These are phyloP conservation scores for Zoanthus sociatus DNA, from an alignment of 92 coral and sea anemone species.

Conservation along the genomic window DNA sequence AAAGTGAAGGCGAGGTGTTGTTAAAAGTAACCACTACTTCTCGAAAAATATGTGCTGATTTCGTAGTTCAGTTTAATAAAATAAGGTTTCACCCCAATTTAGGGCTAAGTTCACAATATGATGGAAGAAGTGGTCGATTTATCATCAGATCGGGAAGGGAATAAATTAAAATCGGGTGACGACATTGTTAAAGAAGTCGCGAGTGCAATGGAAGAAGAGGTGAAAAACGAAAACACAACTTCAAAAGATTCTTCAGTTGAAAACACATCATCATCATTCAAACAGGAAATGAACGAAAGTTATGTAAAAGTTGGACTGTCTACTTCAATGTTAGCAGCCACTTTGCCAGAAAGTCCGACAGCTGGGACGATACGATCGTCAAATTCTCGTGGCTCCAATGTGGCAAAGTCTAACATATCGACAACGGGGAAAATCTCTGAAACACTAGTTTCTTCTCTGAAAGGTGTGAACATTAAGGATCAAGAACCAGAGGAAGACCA, in stretches of 20 bases:
- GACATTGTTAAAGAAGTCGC: conserved; percentile 93
- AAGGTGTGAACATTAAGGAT: conserved; percentile 95
- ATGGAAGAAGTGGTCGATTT: conserved; percentile 30
- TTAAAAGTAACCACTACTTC: conserved; percentile 30
- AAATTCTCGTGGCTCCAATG: conserved; percentile 13
- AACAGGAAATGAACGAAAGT: conserved; percentile 34
- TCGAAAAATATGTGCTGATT: neutral
- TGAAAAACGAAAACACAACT: conserved; percentile 56
- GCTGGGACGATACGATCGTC: conserved; percentile 70
- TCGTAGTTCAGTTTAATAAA: neutral
- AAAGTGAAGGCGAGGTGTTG: neutral
- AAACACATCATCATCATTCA: conserved; percentile 40
- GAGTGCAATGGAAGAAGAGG: conserved; percentile 94
- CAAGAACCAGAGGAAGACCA: conserved; percentile 59
- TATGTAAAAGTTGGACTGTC: conserved; percentile 28
- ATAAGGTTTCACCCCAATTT: neutral
- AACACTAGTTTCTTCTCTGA: conserved; percentile 46
- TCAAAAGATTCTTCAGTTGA: conserved; percentile 54
- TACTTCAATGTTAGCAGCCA: conserved; percentile 13
- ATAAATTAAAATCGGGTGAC: conserved; percentile 51
- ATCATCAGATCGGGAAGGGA: conserved; percentile 41
- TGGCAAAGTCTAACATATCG: conserved; percentile 18
- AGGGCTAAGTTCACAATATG: conserved; percentile 38
- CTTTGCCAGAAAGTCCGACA: conserved; percentile 61
- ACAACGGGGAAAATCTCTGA: conserved; percentile 77